phyloP scores from a whole-genome alignment of 2,113 vertebrate species.

The Takifugu flavidus region DNA sequence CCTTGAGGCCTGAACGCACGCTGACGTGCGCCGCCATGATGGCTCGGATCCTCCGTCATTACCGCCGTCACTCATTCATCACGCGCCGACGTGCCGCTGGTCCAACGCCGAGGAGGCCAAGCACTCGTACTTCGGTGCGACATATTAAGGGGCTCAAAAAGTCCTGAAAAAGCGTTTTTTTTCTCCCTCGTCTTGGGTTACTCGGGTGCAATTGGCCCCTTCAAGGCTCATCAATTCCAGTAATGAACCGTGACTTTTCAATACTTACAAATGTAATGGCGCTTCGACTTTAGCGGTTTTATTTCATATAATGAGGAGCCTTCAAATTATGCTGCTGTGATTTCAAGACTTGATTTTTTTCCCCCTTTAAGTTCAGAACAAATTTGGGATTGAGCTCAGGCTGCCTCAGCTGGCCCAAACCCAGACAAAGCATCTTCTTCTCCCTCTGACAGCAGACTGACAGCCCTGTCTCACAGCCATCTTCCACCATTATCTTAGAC shows the following conservation, averaged over 20 bases:
- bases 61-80: slow-evolving; percentile 40
- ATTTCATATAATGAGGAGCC: slow-evolving; percentile 41
- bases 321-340: neutral
- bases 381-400: too few species aligned
- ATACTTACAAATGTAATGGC: slow-evolving; percentile 48
- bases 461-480: too few species aligned
- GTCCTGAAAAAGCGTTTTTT: slow-evolving; percentile 13
- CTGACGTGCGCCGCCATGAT: slow-evolving; percentile 37
- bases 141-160: slow-evolving; percentile 10
- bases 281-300: slow-evolving; percentile 26
- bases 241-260: slow-evolving; percentile 53
- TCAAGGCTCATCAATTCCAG: slow-evolving; percentile 64
- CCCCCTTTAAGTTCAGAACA: too few species aligned
- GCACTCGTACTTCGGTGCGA: slow-evolving; percentile 33
- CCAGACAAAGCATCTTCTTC: too few species aligned
- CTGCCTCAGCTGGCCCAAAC: too few species aligned
- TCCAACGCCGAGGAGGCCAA: slow-evolving; percentile 35
- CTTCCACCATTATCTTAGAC: too few species aligned
- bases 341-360: neutral
- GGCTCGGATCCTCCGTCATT: slow-evolving; percentile 45
- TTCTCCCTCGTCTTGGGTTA: slow-evolving; percentile 23
- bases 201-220: slow-evolving; percentile 57
- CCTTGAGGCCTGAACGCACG: slow-evolving; percentile 41
- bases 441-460: too few species aligned
- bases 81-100: slow-evolving; percentile 17